Base-by-base conservation (phyloP, 1,140 invertebrate genomes). In the Drosophila simulans region DNA sequence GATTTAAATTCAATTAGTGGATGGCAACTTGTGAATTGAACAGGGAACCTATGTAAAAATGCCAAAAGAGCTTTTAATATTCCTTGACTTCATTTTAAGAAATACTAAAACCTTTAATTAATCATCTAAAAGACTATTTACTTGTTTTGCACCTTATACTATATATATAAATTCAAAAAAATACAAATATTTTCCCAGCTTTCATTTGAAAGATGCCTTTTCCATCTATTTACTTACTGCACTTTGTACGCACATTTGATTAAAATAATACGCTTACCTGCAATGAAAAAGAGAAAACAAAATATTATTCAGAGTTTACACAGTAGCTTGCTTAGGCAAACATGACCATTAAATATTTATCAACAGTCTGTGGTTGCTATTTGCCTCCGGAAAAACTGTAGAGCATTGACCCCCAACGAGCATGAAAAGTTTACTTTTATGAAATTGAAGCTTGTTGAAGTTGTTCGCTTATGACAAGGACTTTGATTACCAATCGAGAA, bases 1-100 rank as follows among this genome's bases (percentile, higher is more conserved):
- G 81, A 73, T 77, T 85, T 66, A 39, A 74, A 85, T 85, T 77
- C 69, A 86, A 77, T 80, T 74, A 85, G 64, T 31, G 31, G 73
- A 53, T 56, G 62, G 43, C 31, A 39, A 66, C 37, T 43, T 15
- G 35, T 11, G n/a, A 43, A 51, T 42, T 13, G 7, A 4, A 39
- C 2, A 63, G 12, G 25, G 11, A 40, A 20, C 34, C 10, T 56
- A 57, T 22, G 20, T 15, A 31, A 40, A n/a, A n/a, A 58, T 52
- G 25, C 35, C 37, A 58, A 31, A 40, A 57, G 39, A 62, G 34
- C 11, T 31, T 42, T 13, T 39, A 20, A 37, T 40, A 57, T 60
- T 37, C 15, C 15, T 7, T 13, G 25, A 56, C 25, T 56, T 20
- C 2, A 13, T 13, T 37, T 17, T 12, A 3, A 10, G 20, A 7